phyloP scores from a whole-genome alignment of 1,140 invertebrate genomes.

The Drosophila ambigua region DNA sequence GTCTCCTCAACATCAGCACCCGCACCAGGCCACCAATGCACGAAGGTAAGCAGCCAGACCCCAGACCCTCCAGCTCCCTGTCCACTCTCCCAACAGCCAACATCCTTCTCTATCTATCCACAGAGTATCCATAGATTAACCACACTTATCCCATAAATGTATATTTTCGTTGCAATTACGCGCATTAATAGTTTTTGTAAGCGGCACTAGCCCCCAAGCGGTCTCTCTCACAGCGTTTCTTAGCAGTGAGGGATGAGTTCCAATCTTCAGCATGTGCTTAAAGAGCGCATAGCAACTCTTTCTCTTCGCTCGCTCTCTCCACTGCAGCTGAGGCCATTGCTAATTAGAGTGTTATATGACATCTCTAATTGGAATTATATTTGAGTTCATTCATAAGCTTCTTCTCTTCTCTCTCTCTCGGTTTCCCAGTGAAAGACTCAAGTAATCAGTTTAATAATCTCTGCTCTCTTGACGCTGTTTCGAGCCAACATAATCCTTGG shows the following conservation, averaged over 20 bases:
- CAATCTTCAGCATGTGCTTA: too few relatives aligned
- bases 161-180: slow-evolving; percentile 44
- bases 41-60: slow-evolving; percentile 61
- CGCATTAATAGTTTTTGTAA: slow-evolving; percentile 45
- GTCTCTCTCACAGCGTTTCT: too few relatives aligned
- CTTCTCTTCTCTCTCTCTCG: not conserved
- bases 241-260: not conserved
- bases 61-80: not conserved
- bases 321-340: too few relatives aligned
- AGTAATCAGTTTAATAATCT: slow-evolving; percentile 20
- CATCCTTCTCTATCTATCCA: not conserved
- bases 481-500: slow-evolving; percentile 40
- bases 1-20: slow-evolving; percentile 26
- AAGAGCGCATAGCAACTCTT: not conserved
- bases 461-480: slow-evolving; percentile 6
- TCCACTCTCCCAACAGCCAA: slow-evolving; percentile 1
- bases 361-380: too few relatives aligned
- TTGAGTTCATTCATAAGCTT: too few relatives aligned
- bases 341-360: too few relatives aligned
- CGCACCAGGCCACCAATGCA: slow-evolving; percentile 65
- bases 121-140: too few relatives aligned
- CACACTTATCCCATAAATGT: not conserved
- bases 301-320: not conserved
- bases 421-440: not conserved
- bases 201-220: too few relatives aligned